phyloP scores from a whole-genome alignment of 2,113 vertebrate species.

The Rhinopomastus cyanomelas region DNA sequence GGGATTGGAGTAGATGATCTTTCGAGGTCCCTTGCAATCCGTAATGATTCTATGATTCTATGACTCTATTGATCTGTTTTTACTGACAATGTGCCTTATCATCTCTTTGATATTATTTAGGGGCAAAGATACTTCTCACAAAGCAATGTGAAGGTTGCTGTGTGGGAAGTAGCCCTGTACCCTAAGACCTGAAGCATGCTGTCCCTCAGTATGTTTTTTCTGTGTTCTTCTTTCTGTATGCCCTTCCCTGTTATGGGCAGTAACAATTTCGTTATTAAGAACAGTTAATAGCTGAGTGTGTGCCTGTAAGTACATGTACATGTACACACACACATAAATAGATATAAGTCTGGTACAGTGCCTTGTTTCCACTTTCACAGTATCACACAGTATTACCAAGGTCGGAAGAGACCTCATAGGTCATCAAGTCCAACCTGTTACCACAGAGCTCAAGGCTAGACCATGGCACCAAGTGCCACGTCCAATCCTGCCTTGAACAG shows the following conservation, averaged over 20 bases:
- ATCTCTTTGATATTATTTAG: neutral
- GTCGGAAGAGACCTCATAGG: too few species aligned
- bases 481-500: too few species aligned
- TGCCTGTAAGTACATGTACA: neutral
- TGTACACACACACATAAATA: neutral
- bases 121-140: neutral
- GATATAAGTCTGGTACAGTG: neutral
- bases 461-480: too few species aligned
- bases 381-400: too few species aligned
- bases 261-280: neutral
- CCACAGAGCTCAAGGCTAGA: too few species aligned
- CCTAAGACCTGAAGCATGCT: neutral
- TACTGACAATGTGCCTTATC: neutral
- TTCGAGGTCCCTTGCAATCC: too few species aligned
- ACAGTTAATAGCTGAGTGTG: neutral
- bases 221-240: neutral
- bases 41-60: too few species aligned
- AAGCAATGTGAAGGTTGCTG: neutral
- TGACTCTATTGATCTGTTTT: neutral
- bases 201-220: rapidly evolving
- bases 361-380: neutral
- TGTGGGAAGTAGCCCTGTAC: neutral
- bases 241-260: too few species aligned
- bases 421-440: too few species aligned
- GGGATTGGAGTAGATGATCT: too few species aligned